phyloP scores from a whole-genome alignment of 2,888 invertebrate species.

The Drosophila borealis region DNA sequence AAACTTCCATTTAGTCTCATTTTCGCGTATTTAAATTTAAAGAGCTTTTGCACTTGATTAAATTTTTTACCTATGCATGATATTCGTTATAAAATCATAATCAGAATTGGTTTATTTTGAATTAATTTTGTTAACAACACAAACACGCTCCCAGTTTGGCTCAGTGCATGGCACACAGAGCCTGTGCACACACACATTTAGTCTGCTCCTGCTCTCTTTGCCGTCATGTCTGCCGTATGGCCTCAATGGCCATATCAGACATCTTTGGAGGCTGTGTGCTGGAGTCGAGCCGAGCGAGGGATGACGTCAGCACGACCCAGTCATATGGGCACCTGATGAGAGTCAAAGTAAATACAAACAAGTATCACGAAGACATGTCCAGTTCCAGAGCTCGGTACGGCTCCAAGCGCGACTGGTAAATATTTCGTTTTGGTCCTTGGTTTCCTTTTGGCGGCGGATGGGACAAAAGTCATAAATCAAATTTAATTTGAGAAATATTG shows the following conservation, averaged over 20 bases:
- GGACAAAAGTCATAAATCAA: conserved; percentile 72
- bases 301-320: conserved; percentile 55
- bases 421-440: conserved; percentile 50
- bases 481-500: conserved; percentile 77
- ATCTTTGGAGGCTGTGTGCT: conserved; percentile 32
- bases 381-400: conserved; percentile 22
- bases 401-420: conserved; percentile 42
- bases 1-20: too few relatives aligned
- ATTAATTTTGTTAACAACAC: too few relatives aligned
- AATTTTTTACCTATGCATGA: too few relatives aligned
- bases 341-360: conserved; percentile 54
- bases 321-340: conserved; percentile 57
- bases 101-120: too few relatives aligned
- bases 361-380: conserved; percentile 54
- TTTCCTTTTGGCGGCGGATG: conserved; percentile 31
- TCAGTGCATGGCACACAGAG: conserved; percentile 22
- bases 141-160: conserved; percentile 7
- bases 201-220: conserved; percentile 21
- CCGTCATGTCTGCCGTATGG: conserved; percentile 34
- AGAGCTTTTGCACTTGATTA: too few relatives aligned
- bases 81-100: too few relatives aligned
- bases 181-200: conserved; percentile 10
- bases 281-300: conserved; percentile 4
- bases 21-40: too few relatives aligned
- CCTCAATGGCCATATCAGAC: conserved; percentile 40